These are phyloP conservation scores for Psettodes erumei DNA, from an alignment of 2,113 vertebrate genomes.

Conservation along the genomic window DNA sequence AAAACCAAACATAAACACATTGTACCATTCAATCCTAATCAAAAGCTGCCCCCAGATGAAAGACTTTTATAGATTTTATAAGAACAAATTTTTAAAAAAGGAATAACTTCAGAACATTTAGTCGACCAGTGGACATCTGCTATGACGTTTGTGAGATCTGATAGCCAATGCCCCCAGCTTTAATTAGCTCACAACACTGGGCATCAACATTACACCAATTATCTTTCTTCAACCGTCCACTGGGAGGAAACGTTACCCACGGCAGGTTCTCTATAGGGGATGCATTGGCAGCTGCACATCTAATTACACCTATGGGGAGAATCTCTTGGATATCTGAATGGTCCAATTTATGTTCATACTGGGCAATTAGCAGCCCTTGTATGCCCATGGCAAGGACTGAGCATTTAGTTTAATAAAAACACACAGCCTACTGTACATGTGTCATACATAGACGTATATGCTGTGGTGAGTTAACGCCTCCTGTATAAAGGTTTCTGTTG, in stretches of 20 bases:
- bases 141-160: conserved; percentile 51
- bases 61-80: too few relatives aligned
- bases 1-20: neutral
- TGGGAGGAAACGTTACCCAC: conserved; percentile 67
- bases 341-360: conserved; percentile 60
- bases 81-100: neutral
- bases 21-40: neutral
- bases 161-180: conserved; percentile 62
- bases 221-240: conserved; percentile 69
- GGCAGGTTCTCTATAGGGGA: conserved; percentile 75
- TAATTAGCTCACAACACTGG: conserved; percentile 74
- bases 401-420: conserved; percentile 51
- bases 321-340: conserved; percentile 63
- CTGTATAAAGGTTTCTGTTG: conserved; percentile 14
- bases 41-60: neutral
- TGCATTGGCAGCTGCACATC: conserved; percentile 71
- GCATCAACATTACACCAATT: conserved; percentile 74
- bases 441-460: neutral
- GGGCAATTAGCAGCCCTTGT: conserved; percentile 57
- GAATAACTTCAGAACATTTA: conserved; percentile 10
- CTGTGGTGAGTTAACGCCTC: neutral
- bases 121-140: conserved; percentile 45
- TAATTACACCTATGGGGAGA: conserved; percentile 78
- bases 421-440: conserved; percentile 11
- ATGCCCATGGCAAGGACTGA: conserved; percentile 44